Percentiles rank a stretch among this genome's conserved stretches.
phyloP scores from a whole-genome alignment of 2,888 invertebrate species.

The Anthoptus insignis region DNA sequence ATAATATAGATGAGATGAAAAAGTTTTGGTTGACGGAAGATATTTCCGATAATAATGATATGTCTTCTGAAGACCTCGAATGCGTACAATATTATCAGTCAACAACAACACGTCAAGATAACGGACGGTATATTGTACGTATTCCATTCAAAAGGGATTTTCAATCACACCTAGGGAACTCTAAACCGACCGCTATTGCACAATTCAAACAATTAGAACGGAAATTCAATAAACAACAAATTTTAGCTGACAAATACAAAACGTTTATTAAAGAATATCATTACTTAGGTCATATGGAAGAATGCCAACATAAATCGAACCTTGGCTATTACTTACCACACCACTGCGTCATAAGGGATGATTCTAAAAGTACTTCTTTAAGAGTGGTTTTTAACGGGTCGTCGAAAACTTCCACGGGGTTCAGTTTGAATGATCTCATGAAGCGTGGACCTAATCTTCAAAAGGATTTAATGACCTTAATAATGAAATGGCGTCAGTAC shows the following conservation, averaged over 20 bases:
- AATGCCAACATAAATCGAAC: background rate
- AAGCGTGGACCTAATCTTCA: slow-evolving; percentile 48
- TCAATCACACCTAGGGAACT: slow-evolving; percentile 40
- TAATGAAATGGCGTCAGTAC: slow-evolving; percentile 46
- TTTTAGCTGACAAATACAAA: slow-evolving; percentile 28
- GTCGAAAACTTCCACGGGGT: slow-evolving; percentile 25
- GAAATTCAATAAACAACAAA: slow-evolving; percentile 18
- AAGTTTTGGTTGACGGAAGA: slow-evolving; percentile 23
- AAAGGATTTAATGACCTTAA: slow-evolving; percentile 11
- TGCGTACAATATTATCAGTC: slow-evolving; percentile 14
- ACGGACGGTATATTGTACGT: slow-evolving; percentile 8
- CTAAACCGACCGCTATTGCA: slow-evolving; percentile 43
- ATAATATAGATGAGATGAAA: slow-evolving; percentile 23
- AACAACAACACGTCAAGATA: slow-evolving; percentile 29
- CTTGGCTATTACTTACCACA: background rate
- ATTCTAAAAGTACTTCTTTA: background rate
- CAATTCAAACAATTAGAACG: slow-evolving; percentile 46
- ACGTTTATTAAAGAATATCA: slow-evolving; percentile 44
- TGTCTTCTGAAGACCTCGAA: slow-evolving; percentile 4
- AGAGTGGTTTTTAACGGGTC: background rate
- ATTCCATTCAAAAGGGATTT: slow-evolving; percentile 42
- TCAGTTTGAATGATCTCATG: slow-evolving; percentile 50
- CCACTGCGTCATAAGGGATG: background rate
- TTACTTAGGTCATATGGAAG: background rate
- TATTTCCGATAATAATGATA: background rate